Conservation (phyloP, 2,113 vertebrate species). For the Rhinoptilus africanus region DNA sequence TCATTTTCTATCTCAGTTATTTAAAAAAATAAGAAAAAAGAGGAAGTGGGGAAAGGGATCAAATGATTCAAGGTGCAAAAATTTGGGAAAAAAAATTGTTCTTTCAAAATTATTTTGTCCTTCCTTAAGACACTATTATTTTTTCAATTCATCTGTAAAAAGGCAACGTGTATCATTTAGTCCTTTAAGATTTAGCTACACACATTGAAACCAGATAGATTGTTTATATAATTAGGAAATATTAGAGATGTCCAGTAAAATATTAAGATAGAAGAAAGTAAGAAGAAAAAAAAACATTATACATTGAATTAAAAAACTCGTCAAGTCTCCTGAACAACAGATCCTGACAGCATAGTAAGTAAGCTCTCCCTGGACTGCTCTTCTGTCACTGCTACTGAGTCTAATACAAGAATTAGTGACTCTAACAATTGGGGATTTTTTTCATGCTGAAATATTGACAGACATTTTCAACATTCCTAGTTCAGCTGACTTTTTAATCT, state of each 20-base stretch:
- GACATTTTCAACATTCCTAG: background rate
- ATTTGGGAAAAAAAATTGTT: background rate
- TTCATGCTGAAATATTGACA: background rate
- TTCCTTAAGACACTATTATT: background rate
- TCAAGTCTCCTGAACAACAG: background rate
- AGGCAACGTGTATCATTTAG: background rate
- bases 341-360: background rate
- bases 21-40: background rate
- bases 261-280: background rate
- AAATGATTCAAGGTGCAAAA: background rate
- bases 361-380: background rate
- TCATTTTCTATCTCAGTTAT: background rate
- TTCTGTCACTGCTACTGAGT: background rate
- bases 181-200: background rate
- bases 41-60: background rate
- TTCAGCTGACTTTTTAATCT: background rate
- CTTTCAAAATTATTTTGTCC: background rate
- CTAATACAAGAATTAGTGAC: background rate
- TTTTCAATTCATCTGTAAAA: background rate
- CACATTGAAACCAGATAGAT: background rate
- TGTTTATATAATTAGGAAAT: background rate
- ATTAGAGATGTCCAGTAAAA: background rate
- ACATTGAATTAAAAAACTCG: background rate
- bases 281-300: background rate
- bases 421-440: rapidly evolving